Conservation (phyloP, 2,797 vertebrate species). For the Etheostoma perlongum region DNA sequence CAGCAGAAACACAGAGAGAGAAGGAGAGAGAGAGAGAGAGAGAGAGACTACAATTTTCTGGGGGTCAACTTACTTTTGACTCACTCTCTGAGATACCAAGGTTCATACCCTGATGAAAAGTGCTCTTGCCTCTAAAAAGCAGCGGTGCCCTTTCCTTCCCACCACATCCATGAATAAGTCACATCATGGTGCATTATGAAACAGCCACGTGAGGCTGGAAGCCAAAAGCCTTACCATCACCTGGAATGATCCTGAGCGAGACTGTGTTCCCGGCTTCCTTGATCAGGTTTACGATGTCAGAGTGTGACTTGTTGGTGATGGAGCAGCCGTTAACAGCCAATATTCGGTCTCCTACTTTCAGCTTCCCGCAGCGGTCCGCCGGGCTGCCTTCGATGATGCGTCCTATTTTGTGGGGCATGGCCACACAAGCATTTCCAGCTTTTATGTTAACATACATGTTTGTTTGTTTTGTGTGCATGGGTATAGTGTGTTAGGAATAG, state of each 20-base stretch:
- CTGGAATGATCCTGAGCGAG: constrained; percentile 98
- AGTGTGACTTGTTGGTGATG: constrained; percentile 99
- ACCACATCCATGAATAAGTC: constrained; percentile 74
- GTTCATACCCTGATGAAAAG: constrained; percentile 63
- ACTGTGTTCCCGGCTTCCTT: constrained; percentile 99
- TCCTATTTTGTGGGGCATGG: constrained; percentile 99
- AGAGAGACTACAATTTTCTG: constrained; percentile 20
- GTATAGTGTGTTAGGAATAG: constrained; percentile 39
- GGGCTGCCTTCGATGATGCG: constrained; percentile 99
- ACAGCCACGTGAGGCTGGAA: constrained; percentile 37
- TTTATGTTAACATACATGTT: constrained; percentile 79
- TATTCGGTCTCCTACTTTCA: constrained; percentile 99
- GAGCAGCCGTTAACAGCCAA: constrained; percentile 97
- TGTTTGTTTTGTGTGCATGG: constrained; percentile 51
- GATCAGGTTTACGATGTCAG: constrained; percentile 99
- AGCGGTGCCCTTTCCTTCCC: constrained; percentile 64
- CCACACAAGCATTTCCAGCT: constrained; percentile 99
- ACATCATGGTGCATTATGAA: constrained; percentile 68
- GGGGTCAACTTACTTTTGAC: constrained; percentile 43
- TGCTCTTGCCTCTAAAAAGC: constrained; percentile 55
- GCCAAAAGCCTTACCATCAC: constrained; percentile 89
- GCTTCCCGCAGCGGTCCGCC: constrained; percentile 98
- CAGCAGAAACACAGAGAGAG: not conserved
- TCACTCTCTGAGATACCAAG: constrained; percentile 46
- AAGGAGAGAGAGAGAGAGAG: too few relatives aligned